phyloP scores from a whole-genome alignment of 2,797 vertebrate species.

The Spinus pinus region DNA sequence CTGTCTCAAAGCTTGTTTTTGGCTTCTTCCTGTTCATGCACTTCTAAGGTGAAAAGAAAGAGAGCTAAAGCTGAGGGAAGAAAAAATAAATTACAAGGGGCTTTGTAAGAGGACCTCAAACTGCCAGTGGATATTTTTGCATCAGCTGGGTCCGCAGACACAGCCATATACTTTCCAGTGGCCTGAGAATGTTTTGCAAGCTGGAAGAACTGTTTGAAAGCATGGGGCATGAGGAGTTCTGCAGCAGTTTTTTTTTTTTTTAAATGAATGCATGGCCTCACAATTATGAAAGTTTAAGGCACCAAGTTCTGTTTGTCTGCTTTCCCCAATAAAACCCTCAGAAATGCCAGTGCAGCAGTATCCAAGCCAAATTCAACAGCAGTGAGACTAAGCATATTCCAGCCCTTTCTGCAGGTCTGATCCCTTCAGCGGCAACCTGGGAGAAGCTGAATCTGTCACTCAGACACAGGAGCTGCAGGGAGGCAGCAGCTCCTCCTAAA shows the following conservation, averaged over 20 bases:
- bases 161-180: neutral
- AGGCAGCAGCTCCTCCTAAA: neutral
- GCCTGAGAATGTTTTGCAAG: neutral
- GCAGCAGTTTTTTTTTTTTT: neutral
- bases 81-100: neutral
- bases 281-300: neutral
- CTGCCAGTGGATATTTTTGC: neutral
- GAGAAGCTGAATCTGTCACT: neutral
- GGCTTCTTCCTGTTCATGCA: neutral
- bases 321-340: constrained; percentile 4
- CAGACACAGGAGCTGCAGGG: neutral
- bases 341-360: neutral
- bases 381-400: constrained; percentile 2
- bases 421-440: neutral
- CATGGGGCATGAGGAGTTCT: neutral
- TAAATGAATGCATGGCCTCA: neutral
- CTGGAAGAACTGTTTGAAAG: neutral
- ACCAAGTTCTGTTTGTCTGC: neutral
- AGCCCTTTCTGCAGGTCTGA: neutral
- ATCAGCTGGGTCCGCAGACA: neutral
- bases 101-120: neutral
- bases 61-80: neutral
- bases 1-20: neutral
- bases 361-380: constrained; percentile 20
- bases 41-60: neutral